phyloP scores from a whole-genome alignment of 2,113 vertebrate species.

The Ictidomys tridecemlineatus region DNA sequence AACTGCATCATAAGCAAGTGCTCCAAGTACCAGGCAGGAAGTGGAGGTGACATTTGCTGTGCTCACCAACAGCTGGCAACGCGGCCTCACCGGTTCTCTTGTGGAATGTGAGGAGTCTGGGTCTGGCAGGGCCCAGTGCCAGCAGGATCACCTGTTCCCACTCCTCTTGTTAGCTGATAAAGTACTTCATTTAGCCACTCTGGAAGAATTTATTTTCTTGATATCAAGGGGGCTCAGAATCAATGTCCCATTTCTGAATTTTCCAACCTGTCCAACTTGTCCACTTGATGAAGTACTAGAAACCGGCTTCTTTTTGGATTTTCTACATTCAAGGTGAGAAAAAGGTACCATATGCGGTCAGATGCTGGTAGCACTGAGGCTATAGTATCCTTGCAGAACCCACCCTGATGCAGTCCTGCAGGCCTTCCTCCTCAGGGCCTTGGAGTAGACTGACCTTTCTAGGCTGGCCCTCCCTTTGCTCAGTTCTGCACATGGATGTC shows the following conservation, averaged over 20 bases:
- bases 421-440: neutral
- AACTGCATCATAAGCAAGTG: neutral
- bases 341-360: neutral
- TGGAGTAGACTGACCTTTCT: neutral
- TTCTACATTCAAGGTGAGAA: conserved; percentile 82
- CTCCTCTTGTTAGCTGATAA: conserved; percentile 33
- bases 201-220: conserved; percentile 93
- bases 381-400: neutral
- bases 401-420: fast-evolving
- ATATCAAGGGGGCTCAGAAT: conserved; percentile 93
- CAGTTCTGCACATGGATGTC: neutral
- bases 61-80: too few species aligned
- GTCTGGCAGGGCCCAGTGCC: too few species aligned
- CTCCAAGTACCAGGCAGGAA: neutral
- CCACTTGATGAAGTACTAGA: conserved; percentile 89
- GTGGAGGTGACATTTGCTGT: neutral
- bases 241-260: conserved; percentile 95
- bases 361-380: neutral
- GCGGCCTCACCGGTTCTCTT: too few species aligned
- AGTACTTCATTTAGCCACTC: conserved; percentile 84
- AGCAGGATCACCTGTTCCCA: neutral
- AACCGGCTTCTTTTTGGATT: conserved; percentile 87
- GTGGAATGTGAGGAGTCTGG: too few species aligned
- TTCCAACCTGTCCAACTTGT: conserved; percentile 93
- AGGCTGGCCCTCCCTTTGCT: neutral